Evolutionary conservation across 2,888 invertebrate species (phyloP), one percentile per base, ranked within the genome.

Genomic region (Dichetophora obliterata): DNA sequence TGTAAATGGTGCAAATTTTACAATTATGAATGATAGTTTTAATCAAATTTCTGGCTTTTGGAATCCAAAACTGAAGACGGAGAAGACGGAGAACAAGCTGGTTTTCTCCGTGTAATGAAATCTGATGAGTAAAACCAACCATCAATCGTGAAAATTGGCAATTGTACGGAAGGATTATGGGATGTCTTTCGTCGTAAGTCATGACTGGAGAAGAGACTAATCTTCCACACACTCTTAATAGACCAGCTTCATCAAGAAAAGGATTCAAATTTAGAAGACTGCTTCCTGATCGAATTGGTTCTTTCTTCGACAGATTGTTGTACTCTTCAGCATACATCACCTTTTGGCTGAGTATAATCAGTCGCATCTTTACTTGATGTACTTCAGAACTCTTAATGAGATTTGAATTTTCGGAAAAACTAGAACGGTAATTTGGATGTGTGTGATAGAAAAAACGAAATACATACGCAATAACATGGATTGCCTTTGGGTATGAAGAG

Each of bases 231-330:
- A 68, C 68, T 22, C 48, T 68, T 24, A 68, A 14, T 0, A 68
- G 5, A 19, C 48, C 48, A 19, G n/a, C 27, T 22, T 50, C n/a
- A 27, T 71, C 59, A 71, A 31, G 19, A 57, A 59, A 71, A 16
- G 57, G 59, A 31, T 72, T 59, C 0, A 61, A 14, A 24, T 43
- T 63, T 22, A 61, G 31, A 11, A 54, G 19, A n/a, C 24, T 34
- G 34, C 61, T 34, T 24, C 31, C 31, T 16, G 50, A 48, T 27
- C 8, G 27, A 54, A 57, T 57, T 27, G 16, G 19, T 27, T 71
- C 19, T 71, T 57, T 71, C 52, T n/a, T 50, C 57, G 19, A 57
- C 71, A 24, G 50, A 27, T 57, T 57, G 37, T 22, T 54, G 37
- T 24, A n/a, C n/a, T n/a, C n/a, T n/a, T n/a, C n/a, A n/a, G n/a